Percentiles rank a stretch among this genome's conserved stretches.
Evolutionary conservation across 2,113 vertebrate genomes (phyloP).

Genomic region (Agapornis roseicollis): DNA sequence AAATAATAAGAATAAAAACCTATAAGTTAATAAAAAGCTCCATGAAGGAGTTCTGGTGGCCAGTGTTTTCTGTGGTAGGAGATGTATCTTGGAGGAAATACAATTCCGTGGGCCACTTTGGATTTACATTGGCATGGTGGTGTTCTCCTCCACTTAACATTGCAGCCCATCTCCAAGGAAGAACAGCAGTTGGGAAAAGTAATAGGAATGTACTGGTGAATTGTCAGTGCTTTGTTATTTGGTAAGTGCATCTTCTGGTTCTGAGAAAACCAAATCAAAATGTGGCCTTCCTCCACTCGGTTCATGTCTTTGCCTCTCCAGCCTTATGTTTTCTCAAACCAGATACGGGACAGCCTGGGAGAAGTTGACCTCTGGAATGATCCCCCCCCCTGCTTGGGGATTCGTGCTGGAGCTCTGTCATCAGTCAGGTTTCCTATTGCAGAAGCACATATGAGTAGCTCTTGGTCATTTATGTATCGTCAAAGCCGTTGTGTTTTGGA

Average conservation of each 20-base stretch:
- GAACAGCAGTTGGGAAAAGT: background rate
- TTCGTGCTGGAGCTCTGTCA: background rate
- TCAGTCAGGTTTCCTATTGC: background rate
- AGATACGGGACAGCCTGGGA: background rate
- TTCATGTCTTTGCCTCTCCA: background rate
- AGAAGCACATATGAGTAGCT: background rate
- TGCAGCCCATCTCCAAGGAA: background rate
- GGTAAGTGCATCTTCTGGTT: background rate
- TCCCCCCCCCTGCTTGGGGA: too few species aligned
- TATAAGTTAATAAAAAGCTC: background rate
- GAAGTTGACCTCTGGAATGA: background rate
- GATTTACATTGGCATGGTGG: rapidly evolving
- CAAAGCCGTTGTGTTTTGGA: background rate
- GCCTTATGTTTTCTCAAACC: background rate
- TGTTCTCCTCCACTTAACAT: background rate
- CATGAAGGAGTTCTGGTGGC: background rate
- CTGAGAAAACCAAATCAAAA: background rate
- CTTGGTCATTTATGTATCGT: background rate
- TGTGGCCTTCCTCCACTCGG: background rate
- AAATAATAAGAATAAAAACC: background rate
- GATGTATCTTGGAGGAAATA: background rate
- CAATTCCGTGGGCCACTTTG: background rate
- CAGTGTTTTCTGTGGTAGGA: background rate
- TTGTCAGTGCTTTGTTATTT: background rate
- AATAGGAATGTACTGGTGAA: background rate